Percentiles rank a stretch among this genome's conserved stretches.
These are phyloP conservation scores for Rhagonycha fulva DNA, from an alignment of 2,888 invertebrate genomes.

Conservation along the genomic window DNA sequence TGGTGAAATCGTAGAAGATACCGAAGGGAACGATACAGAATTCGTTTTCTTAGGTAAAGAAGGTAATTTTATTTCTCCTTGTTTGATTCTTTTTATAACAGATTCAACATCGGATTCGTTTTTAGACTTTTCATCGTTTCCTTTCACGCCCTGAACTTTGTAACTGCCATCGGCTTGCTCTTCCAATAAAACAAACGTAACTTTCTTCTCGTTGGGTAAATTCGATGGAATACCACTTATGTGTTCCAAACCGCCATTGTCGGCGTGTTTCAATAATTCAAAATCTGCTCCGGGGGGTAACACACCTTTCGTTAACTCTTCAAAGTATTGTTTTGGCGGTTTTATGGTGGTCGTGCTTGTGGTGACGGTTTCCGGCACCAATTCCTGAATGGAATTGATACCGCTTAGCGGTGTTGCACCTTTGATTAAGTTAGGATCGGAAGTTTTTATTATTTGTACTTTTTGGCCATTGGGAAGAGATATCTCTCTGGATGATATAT, in stretches of 20 bases:
- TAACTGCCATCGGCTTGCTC: constrained; percentile 85
- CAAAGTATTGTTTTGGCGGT: constrained; percentile 71
- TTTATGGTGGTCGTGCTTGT: constrained; percentile 58
- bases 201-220: constrained; percentile 74
- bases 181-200: constrained; percentile 84
- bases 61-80: constrained; percentile 80
- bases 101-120: constrained; percentile 78
- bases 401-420: constrained; percentile 57
- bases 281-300: constrained; percentile 80
- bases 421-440: constrained; percentile 67
- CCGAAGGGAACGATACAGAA: not conserved
- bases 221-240: constrained; percentile 64
- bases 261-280: constrained; percentile 77
- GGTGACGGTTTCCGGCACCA: constrained; percentile 36
- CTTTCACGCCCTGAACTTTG: constrained; percentile 83
- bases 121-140: constrained; percentile 72
- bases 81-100: constrained; percentile 78
- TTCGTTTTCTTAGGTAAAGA: constrained; percentile 56
- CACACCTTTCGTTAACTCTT: constrained; percentile 79
- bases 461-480: constrained; percentile 76
- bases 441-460: constrained; percentile 68
- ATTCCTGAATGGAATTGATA: constrained; percentile 48
- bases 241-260: constrained; percentile 73
- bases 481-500: constrained; percentile 74
- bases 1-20: not conserved